Evolutionary conservation across 2,888 invertebrate genomes (phyloP).

Genomic region (Pycnomerus fuliginosus): DNA sequence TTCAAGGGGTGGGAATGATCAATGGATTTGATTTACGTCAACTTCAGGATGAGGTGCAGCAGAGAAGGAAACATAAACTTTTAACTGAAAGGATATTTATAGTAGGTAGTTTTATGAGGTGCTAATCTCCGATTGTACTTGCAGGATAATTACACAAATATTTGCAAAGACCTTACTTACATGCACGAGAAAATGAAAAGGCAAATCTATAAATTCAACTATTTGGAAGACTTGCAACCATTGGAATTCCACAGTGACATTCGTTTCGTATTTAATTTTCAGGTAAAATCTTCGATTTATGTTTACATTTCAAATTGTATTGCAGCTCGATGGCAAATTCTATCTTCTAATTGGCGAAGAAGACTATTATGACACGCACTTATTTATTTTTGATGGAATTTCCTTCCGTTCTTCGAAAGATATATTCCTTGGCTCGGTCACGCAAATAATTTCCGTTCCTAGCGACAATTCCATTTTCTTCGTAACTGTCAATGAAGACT

Average conservation of each 20-base stretch:
- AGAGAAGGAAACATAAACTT: conserved; percentile 34
- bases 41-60: conserved; percentile 38
- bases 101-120: conserved; percentile 40
- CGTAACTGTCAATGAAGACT: conserved; percentile 27
- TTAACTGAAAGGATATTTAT: conserved; percentile 36
- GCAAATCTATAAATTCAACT: conserved; percentile 54
- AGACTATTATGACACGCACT: conserved; percentile 50
- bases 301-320: not conserved
- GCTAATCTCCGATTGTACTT: too few relatives aligned
- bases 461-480: conserved; percentile 46
- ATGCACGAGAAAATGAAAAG: conserved; percentile 41
- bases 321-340: conserved; percentile 15
- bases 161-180: conserved; percentile 45
- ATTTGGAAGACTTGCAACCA: conserved; percentile 52
- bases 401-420: conserved; percentile 39
- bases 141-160: conserved; percentile 41
- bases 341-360: conserved; percentile 51
- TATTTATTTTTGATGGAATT: conserved; percentile 47
- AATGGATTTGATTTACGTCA: conserved; percentile 44
- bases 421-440: conserved; percentile 54
- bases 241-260: conserved; percentile 41
- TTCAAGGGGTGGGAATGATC: conserved; percentile 44
- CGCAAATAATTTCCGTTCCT: conserved; percentile 50
- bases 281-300: conserved; percentile 7
- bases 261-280: conserved; percentile 34